Percentiles rank a stretch among this genome's conserved stretches.
Evolutionary conservation across 37 sponge, comb jelly and placozoan species (phyloP).

Genomic region (Cladorhizidae sp.): DNA sequence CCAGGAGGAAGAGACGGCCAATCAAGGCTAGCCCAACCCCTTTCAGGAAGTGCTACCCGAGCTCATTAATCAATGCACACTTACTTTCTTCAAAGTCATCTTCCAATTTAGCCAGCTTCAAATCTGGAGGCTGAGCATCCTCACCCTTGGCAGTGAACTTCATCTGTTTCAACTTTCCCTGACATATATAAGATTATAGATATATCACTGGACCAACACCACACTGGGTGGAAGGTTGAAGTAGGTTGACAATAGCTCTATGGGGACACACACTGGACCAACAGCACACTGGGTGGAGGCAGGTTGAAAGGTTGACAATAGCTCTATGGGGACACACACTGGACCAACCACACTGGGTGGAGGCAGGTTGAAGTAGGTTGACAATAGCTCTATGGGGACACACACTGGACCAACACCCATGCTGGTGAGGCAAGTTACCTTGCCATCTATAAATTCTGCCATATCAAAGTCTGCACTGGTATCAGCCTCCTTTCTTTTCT

Average conservation of each 20-base stretch:
- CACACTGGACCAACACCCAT: too few species aligned
- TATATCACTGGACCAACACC: too few species aligned
- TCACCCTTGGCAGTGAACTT: conserved; percentile 11
- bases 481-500: conserved; percentile 33
- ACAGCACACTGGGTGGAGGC: too few species aligned
- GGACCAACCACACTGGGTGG: too few species aligned
- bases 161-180: conserved; percentile 56
- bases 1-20: neutral
- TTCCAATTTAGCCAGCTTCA: neutral
- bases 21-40: neutral
- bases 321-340: too few species aligned
- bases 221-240: too few species aligned
- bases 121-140: neutral
- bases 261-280: too few species aligned
- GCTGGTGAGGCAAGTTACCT: conserved; percentile 16
- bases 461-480: neutral
- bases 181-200: neutral
- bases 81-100: neutral
- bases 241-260: too few species aligned
- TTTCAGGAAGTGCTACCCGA: too few species aligned
- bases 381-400: too few species aligned
- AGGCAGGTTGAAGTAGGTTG: neutral
- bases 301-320: too few species aligned
- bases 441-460: conserved; percentile 42
- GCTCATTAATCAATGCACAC: neutral